A percentile compares a stretch with the other conserved stretches of the same genome.
These are phyloP conservation scores for Agapornis roseicollis DNA, from an alignment of 2,113 vertebrate genomes.

Conservation along the genomic window DNA sequence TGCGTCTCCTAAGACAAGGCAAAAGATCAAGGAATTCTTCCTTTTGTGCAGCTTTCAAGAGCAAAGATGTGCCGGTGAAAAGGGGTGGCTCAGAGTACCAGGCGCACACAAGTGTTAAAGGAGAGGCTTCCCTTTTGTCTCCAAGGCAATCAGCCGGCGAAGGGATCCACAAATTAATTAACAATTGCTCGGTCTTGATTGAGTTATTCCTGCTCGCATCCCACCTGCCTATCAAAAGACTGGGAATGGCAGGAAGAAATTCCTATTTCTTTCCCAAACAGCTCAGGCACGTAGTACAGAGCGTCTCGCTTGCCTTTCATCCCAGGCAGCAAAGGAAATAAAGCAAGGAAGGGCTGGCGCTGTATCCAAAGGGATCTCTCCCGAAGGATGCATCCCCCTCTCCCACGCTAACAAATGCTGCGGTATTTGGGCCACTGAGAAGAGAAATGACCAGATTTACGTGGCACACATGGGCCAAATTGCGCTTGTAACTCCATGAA, in stretches of 20 bases:
- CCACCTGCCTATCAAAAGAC: conserved; percentile 54
- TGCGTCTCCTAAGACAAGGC: background rate
- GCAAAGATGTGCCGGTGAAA: conserved; percentile 52
- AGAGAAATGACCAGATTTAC: conserved; percentile 19
- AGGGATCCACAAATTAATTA: conserved; percentile 83
- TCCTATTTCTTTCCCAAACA: conserved; percentile 37
- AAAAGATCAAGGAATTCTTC: conserved; percentile 63
- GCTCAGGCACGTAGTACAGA: background rate
- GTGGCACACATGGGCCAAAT: background rate
- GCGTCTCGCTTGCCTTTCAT: conserved; percentile 9
- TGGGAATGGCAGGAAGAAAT: conserved; percentile 36
- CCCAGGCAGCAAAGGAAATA: conserved; percentile 37
- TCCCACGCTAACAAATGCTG: background rate
- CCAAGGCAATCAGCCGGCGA: conserved; percentile 78
- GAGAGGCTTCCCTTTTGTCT: conserved; percentile 76
- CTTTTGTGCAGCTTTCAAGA: conserved; percentile 68
- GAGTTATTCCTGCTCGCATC: conserved; percentile 73
- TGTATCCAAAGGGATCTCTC: conserved; percentile 36
- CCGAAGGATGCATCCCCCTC: conserved; percentile 18
- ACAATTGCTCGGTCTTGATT: conserved; percentile 80
- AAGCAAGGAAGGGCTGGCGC: background rate
- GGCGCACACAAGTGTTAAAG: conserved; percentile 72
- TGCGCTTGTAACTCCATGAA: background rate
- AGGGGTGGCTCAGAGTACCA: conserved; percentile 44
- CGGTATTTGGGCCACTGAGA: background rate